Evolutionary conservation across 1,140 invertebrate genomes (phyloP).

Genomic region (Pomacea maculata): DNA sequence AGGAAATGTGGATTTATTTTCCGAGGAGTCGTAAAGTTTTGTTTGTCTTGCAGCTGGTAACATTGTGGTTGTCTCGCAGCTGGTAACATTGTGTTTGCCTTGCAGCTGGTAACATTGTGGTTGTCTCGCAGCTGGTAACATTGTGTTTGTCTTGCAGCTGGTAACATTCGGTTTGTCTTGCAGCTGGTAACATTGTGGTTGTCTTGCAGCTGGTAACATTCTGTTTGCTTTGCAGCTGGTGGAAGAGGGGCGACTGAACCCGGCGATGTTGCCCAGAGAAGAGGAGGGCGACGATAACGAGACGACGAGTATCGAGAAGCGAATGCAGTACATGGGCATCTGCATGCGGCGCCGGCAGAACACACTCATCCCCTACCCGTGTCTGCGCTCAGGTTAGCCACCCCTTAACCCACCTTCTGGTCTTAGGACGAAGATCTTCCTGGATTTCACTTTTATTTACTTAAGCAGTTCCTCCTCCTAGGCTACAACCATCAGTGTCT

Average conservation of each 20-base stretch:
- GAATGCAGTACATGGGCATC: constrained; percentile 35
- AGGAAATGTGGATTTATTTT: too few relatives aligned
- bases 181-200: neutral
- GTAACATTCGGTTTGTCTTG: neutral
- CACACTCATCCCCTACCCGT: constrained; percentile 33
- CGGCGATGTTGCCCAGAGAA: neutral
- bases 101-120: constrained; percentile 29
- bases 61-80: too few relatives aligned
- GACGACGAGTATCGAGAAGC: constrained; percentile 20
- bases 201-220: neutral
- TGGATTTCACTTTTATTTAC: too few relatives aligned
- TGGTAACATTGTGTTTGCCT: neutral
- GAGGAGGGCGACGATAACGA: constrained; percentile 7
- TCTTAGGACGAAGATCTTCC: too few relatives aligned
- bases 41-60: neutral
- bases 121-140: neutral
- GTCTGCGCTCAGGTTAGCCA: constrained; percentile 24
- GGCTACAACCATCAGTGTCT: too few relatives aligned
- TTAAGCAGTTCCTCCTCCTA: too few relatives aligned
- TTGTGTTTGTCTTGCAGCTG: constrained; percentile 12
- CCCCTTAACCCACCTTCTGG: too few relatives aligned
- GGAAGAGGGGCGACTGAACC: constrained; percentile 23
- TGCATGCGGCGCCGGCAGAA: constrained; percentile 30
- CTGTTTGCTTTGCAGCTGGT: constrained; percentile 13
- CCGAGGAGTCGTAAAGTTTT: too few relatives aligned